phyloP scores from a whole-genome alignment of 2,888 invertebrate genomes.

The Hirtodrosophila histrioides region DNA sequence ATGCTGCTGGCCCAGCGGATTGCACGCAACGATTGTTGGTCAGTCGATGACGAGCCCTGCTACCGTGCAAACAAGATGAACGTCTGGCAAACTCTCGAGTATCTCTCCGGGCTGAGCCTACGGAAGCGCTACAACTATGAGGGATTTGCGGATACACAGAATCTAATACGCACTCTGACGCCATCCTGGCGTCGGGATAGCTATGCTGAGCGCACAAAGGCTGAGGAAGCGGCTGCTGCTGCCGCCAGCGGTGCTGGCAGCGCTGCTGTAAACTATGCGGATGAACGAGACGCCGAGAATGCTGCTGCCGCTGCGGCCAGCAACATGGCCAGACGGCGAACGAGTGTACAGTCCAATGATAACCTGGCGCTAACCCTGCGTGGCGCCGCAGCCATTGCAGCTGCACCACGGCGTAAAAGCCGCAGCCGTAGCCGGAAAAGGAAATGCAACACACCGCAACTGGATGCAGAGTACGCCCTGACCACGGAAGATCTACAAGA shows the following conservation, averaged over 20 bases:
- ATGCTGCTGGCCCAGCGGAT: slow-evolving; percentile 82
- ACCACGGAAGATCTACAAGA: slow-evolving; percentile 78
- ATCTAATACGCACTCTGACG: slow-evolving; percentile 74
- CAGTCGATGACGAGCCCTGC: slow-evolving; percentile 81
- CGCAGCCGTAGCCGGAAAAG: slow-evolving; percentile 31
- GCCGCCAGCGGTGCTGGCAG: slow-evolving; percentile 24
- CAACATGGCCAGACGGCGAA: slow-evolving; percentile 27
- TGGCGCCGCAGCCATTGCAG: slow-evolving; percentile 2
- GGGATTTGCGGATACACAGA: slow-evolving; percentile 79
- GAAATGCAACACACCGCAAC: slow-evolving; percentile 7
- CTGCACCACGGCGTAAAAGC: slow-evolving; percentile 22
- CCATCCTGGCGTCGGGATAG: slow-evolving; percentile 81
- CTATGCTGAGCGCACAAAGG: slow-evolving; percentile 73
- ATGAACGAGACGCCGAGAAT: slow-evolving; percentile 26
- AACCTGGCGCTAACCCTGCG: slow-evolving; percentile 21
- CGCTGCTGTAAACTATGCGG: slow-evolving; percentile 38
- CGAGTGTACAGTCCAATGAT: slow-evolving; percentile 49
- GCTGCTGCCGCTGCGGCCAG: slow-evolving; percentile 26
- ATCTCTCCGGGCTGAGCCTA: slow-evolving; percentile 76
- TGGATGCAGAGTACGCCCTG: slow-evolving; percentile 74
- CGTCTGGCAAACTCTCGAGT: slow-evolving; percentile 83
- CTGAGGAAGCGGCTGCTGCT: slow-evolving; percentile 39
- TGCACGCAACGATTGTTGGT: slow-evolving; percentile 80
- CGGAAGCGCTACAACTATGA: slow-evolving; percentile 82
- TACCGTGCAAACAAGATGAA: slow-evolving; percentile 82